These are phyloP conservation scores for Lysandra bellargus DNA, from an alignment of 2,888 invertebrate genomes.

Conservation along the genomic window DNA sequence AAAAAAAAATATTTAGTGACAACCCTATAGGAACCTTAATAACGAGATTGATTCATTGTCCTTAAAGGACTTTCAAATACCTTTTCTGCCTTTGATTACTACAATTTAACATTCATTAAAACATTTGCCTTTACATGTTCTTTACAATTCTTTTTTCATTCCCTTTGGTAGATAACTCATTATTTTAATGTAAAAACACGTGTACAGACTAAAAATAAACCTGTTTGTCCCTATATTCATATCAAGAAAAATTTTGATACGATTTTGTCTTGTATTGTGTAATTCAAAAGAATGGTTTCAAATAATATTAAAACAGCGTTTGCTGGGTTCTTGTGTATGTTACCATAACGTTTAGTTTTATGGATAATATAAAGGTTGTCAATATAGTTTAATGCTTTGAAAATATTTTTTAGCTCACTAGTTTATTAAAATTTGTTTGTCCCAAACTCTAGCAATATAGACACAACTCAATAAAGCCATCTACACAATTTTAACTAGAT, in stretches of 20 bases:
- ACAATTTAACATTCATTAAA: constrained; percentile 27
- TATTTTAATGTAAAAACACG: not conserved
- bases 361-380: not conserved
- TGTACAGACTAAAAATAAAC: not conserved
- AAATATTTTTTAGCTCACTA: not conserved
- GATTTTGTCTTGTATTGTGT: no score
- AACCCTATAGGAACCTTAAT: constrained; percentile 36
- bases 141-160: not conserved
- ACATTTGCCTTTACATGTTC: constrained; percentile 5
- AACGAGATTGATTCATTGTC: constrained; percentile 41
- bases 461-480: not conserved
- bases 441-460: not conserved
- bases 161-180: not conserved
- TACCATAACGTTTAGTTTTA: not conserved
- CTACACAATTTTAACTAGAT: constrained; percentile 6
- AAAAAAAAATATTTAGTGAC: not conserved
- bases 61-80: constrained; percentile 34
- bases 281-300: no score
- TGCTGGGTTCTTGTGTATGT: no score
- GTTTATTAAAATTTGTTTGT: constrained; percentile 9
- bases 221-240: no score
- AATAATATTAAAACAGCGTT: no score
- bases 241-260: no score
- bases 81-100: constrained; percentile 42
- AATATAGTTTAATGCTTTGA: not conserved